Conservation (phyloP, 2,797 vertebrate species). For the Cheirogaleus major region DNA sequence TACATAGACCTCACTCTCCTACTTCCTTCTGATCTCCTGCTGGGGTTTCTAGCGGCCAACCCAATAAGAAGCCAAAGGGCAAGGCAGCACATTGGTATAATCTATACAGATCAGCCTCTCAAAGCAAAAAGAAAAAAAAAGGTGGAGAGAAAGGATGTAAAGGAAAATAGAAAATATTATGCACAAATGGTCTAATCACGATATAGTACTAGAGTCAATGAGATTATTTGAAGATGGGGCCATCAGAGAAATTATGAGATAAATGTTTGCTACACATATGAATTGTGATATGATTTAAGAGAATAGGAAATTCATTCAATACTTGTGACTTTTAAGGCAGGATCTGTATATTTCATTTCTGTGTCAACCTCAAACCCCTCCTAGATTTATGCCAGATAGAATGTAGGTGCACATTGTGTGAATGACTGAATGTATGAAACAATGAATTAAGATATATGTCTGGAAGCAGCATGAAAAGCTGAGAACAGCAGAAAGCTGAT, state of each 20-base stretch:
- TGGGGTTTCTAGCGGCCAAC: neutral
- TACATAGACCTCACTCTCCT: neutral
- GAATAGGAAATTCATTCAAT: neutral
- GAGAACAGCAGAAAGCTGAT: neutral
- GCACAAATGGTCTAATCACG: neutral
- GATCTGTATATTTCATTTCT: neutral
- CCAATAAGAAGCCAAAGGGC: neutral
- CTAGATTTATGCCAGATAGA: constrained; percentile 37
- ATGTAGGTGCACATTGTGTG: neutral
- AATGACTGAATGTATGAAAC: neutral
- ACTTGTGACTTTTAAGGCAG: neutral
- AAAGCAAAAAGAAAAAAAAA: neutral
- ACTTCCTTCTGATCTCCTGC: neutral
- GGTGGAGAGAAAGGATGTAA: neutral
- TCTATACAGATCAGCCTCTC: neutral
- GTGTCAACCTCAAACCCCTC: neutral
- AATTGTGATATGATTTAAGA: neutral
- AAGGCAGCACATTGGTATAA: neutral
- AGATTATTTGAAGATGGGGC: constrained; percentile 32
- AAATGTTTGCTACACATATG: neutral
- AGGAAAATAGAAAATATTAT: neutral
- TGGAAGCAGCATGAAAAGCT: neutral
- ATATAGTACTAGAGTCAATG: neutral
- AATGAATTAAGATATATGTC: neutral
- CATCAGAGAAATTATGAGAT: constrained; percentile 36